phyloP scores from a whole-genome alignment of 2,113 vertebrate species.

The Nycticorax nycticorax region DNA sequence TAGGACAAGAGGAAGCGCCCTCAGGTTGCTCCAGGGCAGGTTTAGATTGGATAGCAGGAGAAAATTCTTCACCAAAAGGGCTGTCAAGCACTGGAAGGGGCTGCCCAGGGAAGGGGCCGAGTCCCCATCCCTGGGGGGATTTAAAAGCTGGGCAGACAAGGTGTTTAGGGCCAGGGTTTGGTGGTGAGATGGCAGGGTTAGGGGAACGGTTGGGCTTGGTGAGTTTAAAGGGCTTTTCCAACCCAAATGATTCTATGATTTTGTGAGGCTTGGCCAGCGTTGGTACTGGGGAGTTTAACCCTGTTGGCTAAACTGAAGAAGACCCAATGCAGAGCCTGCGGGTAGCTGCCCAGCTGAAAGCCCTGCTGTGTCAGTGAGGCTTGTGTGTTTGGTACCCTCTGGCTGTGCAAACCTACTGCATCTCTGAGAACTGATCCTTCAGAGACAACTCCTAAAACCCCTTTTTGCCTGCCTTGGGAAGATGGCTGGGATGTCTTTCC shows the following conservation, averaged over 20 bases:
- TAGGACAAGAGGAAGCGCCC: no score
- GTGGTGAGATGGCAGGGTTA: no score
- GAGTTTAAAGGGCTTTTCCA: no score
- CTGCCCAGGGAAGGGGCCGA: no score
- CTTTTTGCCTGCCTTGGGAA: background rate
- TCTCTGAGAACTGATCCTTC: background rate
- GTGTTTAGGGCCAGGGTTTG: no score
- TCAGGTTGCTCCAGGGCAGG: no score
- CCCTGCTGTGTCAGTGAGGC: rapidly evolving
- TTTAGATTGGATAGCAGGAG: no score
- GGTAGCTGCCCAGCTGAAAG: background rate
- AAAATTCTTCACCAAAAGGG: no score
- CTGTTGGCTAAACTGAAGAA: background rate
- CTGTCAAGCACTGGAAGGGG: no score
- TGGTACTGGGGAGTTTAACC: background rate
- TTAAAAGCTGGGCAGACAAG: no score
- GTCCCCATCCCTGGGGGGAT: no score
- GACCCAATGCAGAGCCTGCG: background rate
- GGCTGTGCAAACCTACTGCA: background rate
- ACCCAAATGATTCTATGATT: background rate
- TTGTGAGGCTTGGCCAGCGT: background rate
- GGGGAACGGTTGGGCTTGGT: no score
- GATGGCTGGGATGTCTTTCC: background rate
- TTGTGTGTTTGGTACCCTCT: background rate
- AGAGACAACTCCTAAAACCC: background rate